Conservation (phyloP, 2,113 vertebrate species). For the Asarcornis scutulata region DNA sequence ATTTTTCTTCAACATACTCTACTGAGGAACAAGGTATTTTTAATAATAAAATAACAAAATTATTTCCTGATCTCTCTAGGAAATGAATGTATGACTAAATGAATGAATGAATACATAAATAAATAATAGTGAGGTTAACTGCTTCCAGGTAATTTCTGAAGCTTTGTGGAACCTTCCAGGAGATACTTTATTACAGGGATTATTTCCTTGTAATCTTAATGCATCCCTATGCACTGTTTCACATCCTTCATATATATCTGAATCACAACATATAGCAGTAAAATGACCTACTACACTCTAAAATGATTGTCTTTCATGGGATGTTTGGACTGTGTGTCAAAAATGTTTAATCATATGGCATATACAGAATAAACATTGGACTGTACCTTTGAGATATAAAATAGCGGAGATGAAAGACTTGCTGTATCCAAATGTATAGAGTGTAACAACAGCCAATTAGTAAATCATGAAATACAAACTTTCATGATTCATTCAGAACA, state of each 20-base stretch:
- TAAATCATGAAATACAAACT: not conserved
- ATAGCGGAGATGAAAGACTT: not conserved
- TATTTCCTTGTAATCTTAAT: not conserved
- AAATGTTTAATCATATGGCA: not conserved
- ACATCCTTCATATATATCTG: not conserved
- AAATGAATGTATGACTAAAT: not conserved
- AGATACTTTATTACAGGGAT: not conserved
- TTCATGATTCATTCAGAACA: not conserved
- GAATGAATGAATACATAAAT: no score
- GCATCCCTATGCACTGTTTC: not conserved
- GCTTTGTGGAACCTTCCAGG: not conserved
- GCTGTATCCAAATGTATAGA: not conserved
- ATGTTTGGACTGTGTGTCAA: conserved; percentile 14
- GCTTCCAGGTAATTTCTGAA: not conserved
- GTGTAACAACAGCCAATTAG: not conserved
- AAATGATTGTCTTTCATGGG: not conserved
- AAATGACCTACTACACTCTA: not conserved
- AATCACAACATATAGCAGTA: not conserved
- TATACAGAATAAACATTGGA: conserved; percentile 19
- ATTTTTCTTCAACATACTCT: not conserved
- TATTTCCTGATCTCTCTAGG: accelerated
- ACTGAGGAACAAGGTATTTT: not conserved
- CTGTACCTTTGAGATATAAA: not conserved
- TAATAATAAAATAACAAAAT: not conserved
- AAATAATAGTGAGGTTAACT: not conserved